Evolutionary conservation across 2,113 vertebrate genomes (phyloP).

Genomic region (Trogon surrucura): DNA sequence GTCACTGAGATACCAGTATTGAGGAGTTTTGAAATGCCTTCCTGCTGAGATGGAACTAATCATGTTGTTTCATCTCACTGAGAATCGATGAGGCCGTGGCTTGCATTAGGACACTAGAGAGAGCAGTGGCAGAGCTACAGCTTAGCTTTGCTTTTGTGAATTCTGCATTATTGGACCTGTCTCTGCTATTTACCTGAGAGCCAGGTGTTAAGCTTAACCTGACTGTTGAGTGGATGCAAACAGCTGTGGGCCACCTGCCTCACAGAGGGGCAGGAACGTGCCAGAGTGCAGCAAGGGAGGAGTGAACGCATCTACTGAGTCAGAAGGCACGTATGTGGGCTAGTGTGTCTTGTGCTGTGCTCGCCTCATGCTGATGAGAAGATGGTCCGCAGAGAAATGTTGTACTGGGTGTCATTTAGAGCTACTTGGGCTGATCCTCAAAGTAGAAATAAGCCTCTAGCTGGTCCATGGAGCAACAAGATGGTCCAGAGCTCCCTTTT

Average conservation of each 20-base stretch:
- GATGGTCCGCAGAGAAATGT: background rate
- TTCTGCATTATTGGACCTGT: background rate
- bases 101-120: background rate
- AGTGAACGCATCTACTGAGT: background rate
- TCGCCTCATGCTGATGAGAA: background rate
- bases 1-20: background rate
- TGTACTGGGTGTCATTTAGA: background rate
- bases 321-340: background rate
- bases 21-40: background rate
- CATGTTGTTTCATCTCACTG: background rate
- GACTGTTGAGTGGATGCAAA: background rate
- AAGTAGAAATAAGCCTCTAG: background rate
- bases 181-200: rapidly evolving
- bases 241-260: background rate
- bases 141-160: background rate
- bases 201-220: background rate
- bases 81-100: rapidly evolving
- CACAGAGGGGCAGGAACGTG: background rate
- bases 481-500: background rate
- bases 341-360: background rate
- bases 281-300: background rate
- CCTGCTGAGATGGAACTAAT: background rate
- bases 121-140: background rate
- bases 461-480: background rate
- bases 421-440: background rate